phyloP scores from a whole-genome alignment of 1,140 invertebrate genomes.

The Drosophila arawakana region DNA sequence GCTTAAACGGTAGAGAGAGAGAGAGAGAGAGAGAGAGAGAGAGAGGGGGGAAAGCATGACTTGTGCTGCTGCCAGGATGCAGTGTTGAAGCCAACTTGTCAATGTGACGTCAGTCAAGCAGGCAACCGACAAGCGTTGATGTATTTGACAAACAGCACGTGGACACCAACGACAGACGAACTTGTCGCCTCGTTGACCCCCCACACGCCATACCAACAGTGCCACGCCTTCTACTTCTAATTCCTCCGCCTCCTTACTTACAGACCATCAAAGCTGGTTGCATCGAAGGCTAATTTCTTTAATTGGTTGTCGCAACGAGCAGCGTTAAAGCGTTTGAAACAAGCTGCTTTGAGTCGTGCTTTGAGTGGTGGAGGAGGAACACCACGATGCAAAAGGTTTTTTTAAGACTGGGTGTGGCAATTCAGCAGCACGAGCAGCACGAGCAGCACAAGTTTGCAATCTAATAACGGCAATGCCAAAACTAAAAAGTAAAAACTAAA shows the following conservation, averaged over 20 bases:
- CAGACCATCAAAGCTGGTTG: constrained; percentile 11
- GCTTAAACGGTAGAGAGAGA: too few species aligned
- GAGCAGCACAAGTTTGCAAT: constrained; percentile 69
- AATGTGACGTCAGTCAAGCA: constrained; percentile 72
- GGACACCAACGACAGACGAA: constrained; percentile 27
- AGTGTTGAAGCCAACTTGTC: constrained; percentile 77
- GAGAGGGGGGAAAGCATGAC: not conserved
- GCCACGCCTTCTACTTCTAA: not conserved
- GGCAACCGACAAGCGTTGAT: constrained; percentile 78
- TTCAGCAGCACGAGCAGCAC: constrained; percentile 1
- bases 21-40: not conserved
- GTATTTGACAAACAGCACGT: constrained; percentile 76
- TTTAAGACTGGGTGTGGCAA: too few species aligned
- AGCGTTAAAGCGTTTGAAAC: constrained; percentile 52
- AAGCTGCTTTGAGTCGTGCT: not conserved
- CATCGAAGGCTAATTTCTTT: constrained; percentile 76
- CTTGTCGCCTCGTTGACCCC: constrained; percentile 15
- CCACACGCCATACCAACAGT: not conserved
- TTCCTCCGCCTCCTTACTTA: not conserved
- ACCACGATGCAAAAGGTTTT: too few species aligned
- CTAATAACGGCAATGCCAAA: constrained; percentile 77
- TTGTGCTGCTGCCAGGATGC: constrained; percentile 28
- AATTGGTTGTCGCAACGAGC: constrained; percentile 68
- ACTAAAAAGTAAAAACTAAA: constrained; percentile 53
- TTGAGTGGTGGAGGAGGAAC: too few species aligned